Percentiles rank a stretch among this genome's conserved stretches.
These are phyloP conservation scores for Chiloscyllium plagiosum DNA, from an alignment of 2,113 vertebrate species.

Conservation along the genomic window DNA sequence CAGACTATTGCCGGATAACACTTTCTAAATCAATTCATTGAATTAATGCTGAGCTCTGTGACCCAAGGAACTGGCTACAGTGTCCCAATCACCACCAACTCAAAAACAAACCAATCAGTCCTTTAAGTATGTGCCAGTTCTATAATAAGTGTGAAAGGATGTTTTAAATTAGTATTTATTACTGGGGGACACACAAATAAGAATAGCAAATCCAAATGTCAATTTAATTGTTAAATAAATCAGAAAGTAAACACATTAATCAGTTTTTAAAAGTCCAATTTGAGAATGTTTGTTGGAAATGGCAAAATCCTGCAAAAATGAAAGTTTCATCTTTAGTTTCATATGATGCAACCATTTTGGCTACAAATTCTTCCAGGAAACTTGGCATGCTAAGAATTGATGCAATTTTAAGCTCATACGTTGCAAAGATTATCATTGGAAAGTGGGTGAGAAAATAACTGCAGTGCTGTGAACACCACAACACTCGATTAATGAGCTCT, in stretches of 20 bases:
- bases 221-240: not conserved
- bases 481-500: constrained; percentile 1
- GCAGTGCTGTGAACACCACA: not conserved
- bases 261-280: not conserved
- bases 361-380: not conserved
- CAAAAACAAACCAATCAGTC: not conserved
- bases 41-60: constrained; percentile 11
- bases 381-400: not conserved
- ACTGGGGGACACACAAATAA: not conserved
- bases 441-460: constrained; percentile 10
- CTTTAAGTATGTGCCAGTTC: too few relatives aligned
- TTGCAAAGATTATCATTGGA: constrained; percentile 13
- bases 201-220: not conserved
- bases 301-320: not conserved
- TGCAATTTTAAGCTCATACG: constrained; percentile 6
- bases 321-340: not conserved
- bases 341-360: not conserved
- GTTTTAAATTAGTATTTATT: not conserved
- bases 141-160: not conserved
- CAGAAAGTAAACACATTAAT: not conserved
- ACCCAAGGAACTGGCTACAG: not conserved
- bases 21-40: constrained; percentile 15
- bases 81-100: not conserved
- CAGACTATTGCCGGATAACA: constrained; percentile 20
- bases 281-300: not conserved